Evolutionary conservation across 2,888 invertebrate genomes (phyloP).

Genomic region (Xiphydria camelus): DNA sequence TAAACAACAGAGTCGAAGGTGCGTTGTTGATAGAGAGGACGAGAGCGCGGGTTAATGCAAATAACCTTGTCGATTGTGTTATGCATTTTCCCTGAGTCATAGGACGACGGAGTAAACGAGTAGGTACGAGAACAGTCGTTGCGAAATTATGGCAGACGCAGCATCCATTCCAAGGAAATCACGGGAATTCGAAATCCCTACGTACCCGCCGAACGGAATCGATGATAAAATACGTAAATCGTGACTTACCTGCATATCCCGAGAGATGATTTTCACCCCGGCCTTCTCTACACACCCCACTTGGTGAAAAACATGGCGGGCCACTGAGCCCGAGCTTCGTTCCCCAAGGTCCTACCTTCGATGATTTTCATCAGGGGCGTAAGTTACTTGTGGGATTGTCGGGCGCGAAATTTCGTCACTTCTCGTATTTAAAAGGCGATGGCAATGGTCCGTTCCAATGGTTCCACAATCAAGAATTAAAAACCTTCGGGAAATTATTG

Average conservation of each 20-base stretch:
- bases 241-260: slow-evolving; percentile 55
- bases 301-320: slow-evolving; percentile 80
- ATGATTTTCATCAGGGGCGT: no score
- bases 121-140: no score
- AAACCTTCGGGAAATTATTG: no score
- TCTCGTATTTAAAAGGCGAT: no score
- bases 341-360: no score
- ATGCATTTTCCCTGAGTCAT: slow-evolving; percentile 47
- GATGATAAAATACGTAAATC: slow-evolving; percentile 14
- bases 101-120: slow-evolving; percentile 29
- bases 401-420: no score
- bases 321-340: slow-evolving; percentile 43
- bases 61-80: slow-evolving; percentile 49
- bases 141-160: slow-evolving; percentile 33
- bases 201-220: background rate
- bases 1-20: background rate
- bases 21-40: slow-evolving; percentile 25
- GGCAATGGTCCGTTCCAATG: no score
- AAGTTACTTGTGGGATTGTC: no score
- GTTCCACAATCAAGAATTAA: no score
- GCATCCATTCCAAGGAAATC: background rate
- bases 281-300: slow-evolving; percentile 65
- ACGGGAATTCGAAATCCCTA: background rate
- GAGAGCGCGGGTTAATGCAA: slow-evolving; percentile 33
- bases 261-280: slow-evolving; percentile 59